A percentile compares a stretch with the other conserved stretches of the same genome.
These are phyloP conservation scores for Tachina fera DNA, from an alignment of 2,888 invertebrate species.

Conservation along the genomic window DNA sequence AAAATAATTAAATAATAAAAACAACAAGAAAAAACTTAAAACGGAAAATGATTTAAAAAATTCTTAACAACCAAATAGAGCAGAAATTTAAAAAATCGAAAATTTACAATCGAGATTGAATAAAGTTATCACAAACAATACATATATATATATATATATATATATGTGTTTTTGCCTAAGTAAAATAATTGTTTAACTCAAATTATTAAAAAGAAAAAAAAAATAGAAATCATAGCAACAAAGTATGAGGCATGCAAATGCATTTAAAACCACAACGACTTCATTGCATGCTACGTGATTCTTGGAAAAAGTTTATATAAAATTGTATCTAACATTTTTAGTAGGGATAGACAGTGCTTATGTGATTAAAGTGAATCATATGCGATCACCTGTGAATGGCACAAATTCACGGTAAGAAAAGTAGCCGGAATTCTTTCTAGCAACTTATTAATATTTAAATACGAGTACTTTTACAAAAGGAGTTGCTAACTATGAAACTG, in stretches of 20 bases:
- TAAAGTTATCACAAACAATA: conserved; percentile 33
- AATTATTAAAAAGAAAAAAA: neutral
- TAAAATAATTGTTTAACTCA: neutral
- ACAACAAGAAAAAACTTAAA: conserved; percentile 36
- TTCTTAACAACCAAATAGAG: conserved; percentile 60
- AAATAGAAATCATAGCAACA: conserved; percentile 20
- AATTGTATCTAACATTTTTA: neutral
- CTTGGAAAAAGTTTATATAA: neutral
- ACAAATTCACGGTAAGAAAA: too few relatives aligned
- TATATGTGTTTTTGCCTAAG: conserved; percentile 2
- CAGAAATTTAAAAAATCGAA: conserved; percentile 54
- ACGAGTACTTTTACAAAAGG: too few relatives aligned
- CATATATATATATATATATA: neutral
- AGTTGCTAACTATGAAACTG: too few relatives aligned
- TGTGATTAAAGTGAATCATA: too few relatives aligned
- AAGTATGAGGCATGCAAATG: neutral
- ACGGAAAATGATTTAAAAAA: conserved; percentile 53
- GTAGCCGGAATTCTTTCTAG: too few relatives aligned
- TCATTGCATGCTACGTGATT: neutral
- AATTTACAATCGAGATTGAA: conserved; percentile 48
- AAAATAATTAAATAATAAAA: conserved; percentile 50
- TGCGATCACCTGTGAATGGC: too few relatives aligned
- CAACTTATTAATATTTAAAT: too few relatives aligned
- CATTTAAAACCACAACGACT: neutral
- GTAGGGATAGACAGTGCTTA: too few relatives aligned